Conservation (phyloP, 2,113 vertebrate genomes). For the Dasypus novemcinctus region DNA sequence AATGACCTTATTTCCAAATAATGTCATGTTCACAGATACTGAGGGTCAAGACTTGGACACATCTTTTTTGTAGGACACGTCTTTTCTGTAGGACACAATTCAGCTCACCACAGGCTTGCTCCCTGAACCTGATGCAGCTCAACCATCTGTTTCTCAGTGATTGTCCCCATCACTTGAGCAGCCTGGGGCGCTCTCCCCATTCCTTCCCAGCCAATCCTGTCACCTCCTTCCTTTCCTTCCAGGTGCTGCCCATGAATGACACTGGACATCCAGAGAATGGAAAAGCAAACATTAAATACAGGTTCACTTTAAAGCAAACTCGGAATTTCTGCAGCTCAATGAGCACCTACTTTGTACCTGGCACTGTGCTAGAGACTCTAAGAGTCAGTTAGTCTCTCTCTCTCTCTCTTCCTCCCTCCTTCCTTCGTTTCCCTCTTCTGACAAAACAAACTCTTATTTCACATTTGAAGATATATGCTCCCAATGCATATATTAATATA, state of each 20-base stretch:
- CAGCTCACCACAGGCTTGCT: not conserved
- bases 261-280: not conserved
- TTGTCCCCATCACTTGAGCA: not conserved
- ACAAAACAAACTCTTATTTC: slow-evolving; percentile 52
- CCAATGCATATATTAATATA: slow-evolving; percentile 77
- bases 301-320: not conserved
- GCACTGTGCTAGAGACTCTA: not conserved
- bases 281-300: not conserved
- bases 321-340: not conserved
- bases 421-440: not conserved
- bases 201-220: rapidly evolving
- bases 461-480: slow-evolving; percentile 41
- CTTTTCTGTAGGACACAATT: not conserved
- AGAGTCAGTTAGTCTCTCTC: not conserved
- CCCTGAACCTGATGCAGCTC: not conserved
- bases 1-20: not conserved
- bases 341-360: rapidly evolving
- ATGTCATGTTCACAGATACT: not conserved
- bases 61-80: not conserved
- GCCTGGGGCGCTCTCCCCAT: too few relatives aligned
- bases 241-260: not conserved
- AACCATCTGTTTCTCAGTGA: not conserved
- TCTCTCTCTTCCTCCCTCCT: not conserved
- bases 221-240: not conserved
- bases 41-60: too few relatives aligned